These are phyloP conservation scores for Tribolium madens DNA, from an alignment of 1,140 invertebrate genomes.

Conservation along the genomic window DNA sequence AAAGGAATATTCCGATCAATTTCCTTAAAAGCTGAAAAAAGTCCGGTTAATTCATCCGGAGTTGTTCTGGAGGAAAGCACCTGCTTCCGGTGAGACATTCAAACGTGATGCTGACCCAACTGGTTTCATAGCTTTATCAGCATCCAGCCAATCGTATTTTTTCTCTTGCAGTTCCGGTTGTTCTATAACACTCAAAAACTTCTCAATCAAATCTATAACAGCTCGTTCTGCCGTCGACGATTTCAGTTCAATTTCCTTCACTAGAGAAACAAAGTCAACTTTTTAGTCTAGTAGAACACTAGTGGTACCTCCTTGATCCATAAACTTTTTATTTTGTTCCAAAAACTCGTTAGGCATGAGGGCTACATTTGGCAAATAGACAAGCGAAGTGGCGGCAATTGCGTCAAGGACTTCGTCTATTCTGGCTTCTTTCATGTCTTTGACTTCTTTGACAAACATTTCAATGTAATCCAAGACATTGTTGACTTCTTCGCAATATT, in stretches of 20 bases:
- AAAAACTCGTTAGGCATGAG: conserved; percentile 76
- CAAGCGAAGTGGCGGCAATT: conserved; percentile 74
- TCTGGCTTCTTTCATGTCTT: conserved; percentile 81
- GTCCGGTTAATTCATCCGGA: neutral
- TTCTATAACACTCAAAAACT: conserved; percentile 73
- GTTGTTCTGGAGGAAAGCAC: conserved; percentile 55
- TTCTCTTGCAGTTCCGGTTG: conserved; percentile 69
- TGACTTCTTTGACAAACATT: conserved; percentile 77
- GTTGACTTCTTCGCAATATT: conserved; percentile 73
- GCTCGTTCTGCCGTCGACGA: conserved; percentile 74
- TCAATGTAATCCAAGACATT: conserved; percentile 74
- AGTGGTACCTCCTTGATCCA: conserved; percentile 67
- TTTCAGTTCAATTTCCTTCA: conserved; percentile 70
- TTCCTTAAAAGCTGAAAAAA: conserved; percentile 69
- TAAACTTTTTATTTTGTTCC: conserved; percentile 72
- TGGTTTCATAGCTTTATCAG: conserved; percentile 70
- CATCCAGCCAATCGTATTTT: conserved; percentile 76
- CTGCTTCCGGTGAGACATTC: conserved; percentile 68
- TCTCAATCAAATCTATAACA: conserved; percentile 78
- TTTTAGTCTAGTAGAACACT: neutral
- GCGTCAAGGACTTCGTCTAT: conserved; percentile 78
- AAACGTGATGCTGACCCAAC: conserved; percentile 70
- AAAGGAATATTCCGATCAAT: conserved; percentile 72
- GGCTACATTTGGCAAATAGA: conserved; percentile 76
- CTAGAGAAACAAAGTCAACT: conserved; percentile 51